These are phyloP conservation scores for Dipodomys ordii DNA, from an alignment of 2,113 vertebrate genomes.

Conservation along the genomic window DNA sequence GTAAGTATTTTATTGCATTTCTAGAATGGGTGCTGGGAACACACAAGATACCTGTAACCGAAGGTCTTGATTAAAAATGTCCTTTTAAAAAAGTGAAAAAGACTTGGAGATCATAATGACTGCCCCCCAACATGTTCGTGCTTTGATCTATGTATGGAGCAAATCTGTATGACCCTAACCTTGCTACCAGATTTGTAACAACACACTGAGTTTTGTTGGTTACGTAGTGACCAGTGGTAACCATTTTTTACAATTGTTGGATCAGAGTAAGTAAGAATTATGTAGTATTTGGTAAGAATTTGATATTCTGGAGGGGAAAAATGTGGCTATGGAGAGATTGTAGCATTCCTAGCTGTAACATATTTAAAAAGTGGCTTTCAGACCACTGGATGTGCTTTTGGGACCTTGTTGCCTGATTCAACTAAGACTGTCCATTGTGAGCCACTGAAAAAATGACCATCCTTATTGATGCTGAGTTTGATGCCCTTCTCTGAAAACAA, in stretches of 20 bases:
- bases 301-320: not conserved
- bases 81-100: not conserved
- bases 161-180: not conserved
- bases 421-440: not conserved
- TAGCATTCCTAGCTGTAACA: not conserved
- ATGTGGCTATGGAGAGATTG: not conserved
- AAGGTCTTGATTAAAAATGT: slow-evolving; percentile 18
- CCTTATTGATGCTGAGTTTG: slow-evolving; percentile 9
- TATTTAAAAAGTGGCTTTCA: not conserved
- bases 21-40: not conserved
- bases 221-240: not conserved
- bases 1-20: slow-evolving; percentile 59
- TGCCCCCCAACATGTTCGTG: not conserved
- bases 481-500: not conserved
- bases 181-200: not conserved
- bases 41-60: not conserved
- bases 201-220: slow-evolving; percentile 44
- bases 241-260: not conserved
- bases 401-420: not conserved
- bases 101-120: not conserved
- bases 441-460: not conserved
- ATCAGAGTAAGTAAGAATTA: not conserved
- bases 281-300: not conserved
- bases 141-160: slow-evolving; percentile 16
- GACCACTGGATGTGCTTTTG: not conserved